Evolutionary conservation across 2,113 vertebrate species (phyloP).

Genomic region (Nasalis larvatus): DNA sequence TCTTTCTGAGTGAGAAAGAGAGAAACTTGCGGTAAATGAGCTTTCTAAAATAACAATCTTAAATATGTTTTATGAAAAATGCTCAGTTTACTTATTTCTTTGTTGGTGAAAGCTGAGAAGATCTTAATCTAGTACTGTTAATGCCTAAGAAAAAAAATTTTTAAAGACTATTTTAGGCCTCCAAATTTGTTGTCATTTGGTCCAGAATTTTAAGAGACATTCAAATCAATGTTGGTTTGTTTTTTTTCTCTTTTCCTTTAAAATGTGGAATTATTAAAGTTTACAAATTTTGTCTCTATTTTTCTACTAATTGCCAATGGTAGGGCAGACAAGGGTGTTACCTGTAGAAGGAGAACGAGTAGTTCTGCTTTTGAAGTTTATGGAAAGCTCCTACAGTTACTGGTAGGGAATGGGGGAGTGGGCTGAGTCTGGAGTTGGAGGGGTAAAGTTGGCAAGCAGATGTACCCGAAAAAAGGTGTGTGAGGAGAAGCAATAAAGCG

Average conservation of each 20-base stretch:
- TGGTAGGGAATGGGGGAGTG: not conserved
- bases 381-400: not conserved
- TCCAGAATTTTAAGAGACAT: not conserved
- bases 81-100: not conserved
- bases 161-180: not conserved
- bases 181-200: not conserved
- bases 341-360: not conserved
- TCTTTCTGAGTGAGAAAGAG: not conserved
- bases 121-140: not conserved
- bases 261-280: not conserved
- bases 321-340: not conserved
- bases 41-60: not conserved
- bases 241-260: not conserved
- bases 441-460: not conserved
- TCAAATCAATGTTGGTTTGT: not conserved
- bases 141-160: not conserved
- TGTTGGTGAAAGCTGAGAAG: not conserved
- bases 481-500: not conserved
- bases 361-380: not conserved
- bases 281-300: not conserved
- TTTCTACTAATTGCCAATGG: not conserved
- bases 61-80: not conserved
- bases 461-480: not conserved
- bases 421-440: not conserved
- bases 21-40: not conserved